Conservation (phyloP, 2,797 vertebrate species). For the Allobates femoralis region DNA sequence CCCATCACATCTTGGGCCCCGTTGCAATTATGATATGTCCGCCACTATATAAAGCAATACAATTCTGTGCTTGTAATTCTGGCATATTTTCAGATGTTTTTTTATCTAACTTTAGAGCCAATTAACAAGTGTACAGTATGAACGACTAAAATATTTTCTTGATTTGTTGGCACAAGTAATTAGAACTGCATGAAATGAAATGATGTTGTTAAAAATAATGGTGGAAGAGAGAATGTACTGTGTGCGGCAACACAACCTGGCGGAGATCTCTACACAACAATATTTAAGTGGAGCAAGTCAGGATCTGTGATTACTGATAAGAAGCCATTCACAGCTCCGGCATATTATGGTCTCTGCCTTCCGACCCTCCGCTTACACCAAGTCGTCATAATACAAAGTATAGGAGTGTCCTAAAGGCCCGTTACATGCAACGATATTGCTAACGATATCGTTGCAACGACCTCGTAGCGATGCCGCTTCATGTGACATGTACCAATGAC, state of each 20-base stretch:
- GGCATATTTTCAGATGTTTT: background rate
- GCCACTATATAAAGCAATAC: too few species aligned
- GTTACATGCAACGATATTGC: too few species aligned
- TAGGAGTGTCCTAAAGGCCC: too few species aligned
- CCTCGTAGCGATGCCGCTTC: too few species aligned
- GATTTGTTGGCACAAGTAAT: slow-evolving; percentile 3
- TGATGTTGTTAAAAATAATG: slow-evolving; percentile 7
- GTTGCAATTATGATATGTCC: too few species aligned
- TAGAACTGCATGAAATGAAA: background rate
- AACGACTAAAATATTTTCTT: slow-evolving; percentile 14
- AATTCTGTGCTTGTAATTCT: background rate
- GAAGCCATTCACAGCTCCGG: slow-evolving; percentile 35
- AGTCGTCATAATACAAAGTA: slow-evolving; percentile 29
- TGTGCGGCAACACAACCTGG: background rate
- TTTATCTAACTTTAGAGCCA: background rate
- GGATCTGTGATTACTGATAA: slow-evolving; percentile 48
- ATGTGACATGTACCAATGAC: too few species aligned
- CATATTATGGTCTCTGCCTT: slow-evolving; percentile 29
- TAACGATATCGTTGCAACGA: too few species aligned
- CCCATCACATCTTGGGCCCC: too few species aligned
- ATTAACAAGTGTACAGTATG: background rate
- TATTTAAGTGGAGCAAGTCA: background rate
- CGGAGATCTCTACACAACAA: background rate
- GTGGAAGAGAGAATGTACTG: background rate
- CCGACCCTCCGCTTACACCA: slow-evolving; percentile 31